Conservation (phyloP, 1,140 invertebrate species). For the Potamilus streckersoni region DNA sequence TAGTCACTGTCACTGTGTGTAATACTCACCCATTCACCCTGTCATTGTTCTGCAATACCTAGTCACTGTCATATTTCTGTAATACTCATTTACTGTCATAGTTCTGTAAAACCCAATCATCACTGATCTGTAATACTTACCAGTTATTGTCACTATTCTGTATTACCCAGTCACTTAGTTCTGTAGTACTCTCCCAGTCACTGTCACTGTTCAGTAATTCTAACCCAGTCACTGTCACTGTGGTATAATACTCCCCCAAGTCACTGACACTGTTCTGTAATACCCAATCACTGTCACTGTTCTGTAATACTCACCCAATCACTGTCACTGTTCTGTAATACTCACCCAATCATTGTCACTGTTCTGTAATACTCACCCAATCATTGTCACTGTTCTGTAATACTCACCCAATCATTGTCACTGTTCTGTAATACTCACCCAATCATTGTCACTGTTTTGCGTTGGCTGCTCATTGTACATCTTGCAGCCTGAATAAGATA, state of each 20-base stretch:
- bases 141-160: not conserved
- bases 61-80: not conserved
- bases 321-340: too few species aligned
- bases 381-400: not conserved
- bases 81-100: conserved; percentile 11
- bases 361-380: too few species aligned
- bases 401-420: not conserved
- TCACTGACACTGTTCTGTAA: not conserved
- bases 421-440: conserved; percentile 14
- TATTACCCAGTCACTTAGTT: too few species aligned
- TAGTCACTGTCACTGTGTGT: conserved; percentile 8
- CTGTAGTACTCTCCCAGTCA: not conserved
- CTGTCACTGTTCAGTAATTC: not conserved
- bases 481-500: conserved; percentile 12
- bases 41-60: not conserved
- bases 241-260: conserved; percentile 12
- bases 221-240: conserved; percentile 21
- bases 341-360: too few species aligned
- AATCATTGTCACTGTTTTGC: conserved; percentile 10
- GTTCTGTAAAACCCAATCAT: conserved; percentile 18
- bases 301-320: too few species aligned
- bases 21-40: too few species aligned
- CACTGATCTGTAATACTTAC: too few species aligned
- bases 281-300: too few species aligned
- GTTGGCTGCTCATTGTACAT: conserved; percentile 28